Evolutionary conservation across 2,797 vertebrate genomes (phyloP), one percentile per base, ranked within the genome.

Genomic region (Enteromius thamalakanensis): DNA sequence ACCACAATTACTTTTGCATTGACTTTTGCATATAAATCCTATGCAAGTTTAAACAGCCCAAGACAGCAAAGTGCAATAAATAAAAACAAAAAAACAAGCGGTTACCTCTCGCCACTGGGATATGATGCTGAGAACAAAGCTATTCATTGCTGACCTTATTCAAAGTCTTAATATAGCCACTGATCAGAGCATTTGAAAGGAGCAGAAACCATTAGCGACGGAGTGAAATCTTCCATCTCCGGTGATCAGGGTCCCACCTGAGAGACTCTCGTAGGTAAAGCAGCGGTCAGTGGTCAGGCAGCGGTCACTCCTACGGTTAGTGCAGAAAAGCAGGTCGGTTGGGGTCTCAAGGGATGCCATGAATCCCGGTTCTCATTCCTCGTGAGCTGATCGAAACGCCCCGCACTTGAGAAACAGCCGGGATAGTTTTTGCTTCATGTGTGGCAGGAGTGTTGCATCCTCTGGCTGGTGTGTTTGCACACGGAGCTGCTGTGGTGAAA

Each of bases 151-250:
- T 87, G 87, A 88, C 87, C 87, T 87, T 88, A 87, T 88, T 88
- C 81, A 82, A 53, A 88, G 75, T 79, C 85, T 87, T 87, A 88
- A 88, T 87, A 87, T 88, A 88, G 87, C 78, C 79, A 26, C 85
- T n/a, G 75, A 70, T 60, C 47, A 55, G 65, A 60, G 69, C 76
- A 37, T 74, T 45, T 65, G 79, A 84, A 77, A 71, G 51, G 34
- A 40, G 19, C 65, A 55, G 65, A 49, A 34, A 69, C 15, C 58
- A 19, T 53, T 69, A 21, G 55, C 14, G 72, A 87, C 10, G 34
- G n/a, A 14, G 58, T 37, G 60, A 77, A 74, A 78, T 26, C 1
- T 9, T 64, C 71, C 58, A 23, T 72, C 79, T 62, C 19, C 4
- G 10, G 6, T 71, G 79, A 71, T 71, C 53, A 45, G 23, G 51